Conservation (phyloP, 2,888 invertebrate species). For the Anthoptus insignis region DNA sequence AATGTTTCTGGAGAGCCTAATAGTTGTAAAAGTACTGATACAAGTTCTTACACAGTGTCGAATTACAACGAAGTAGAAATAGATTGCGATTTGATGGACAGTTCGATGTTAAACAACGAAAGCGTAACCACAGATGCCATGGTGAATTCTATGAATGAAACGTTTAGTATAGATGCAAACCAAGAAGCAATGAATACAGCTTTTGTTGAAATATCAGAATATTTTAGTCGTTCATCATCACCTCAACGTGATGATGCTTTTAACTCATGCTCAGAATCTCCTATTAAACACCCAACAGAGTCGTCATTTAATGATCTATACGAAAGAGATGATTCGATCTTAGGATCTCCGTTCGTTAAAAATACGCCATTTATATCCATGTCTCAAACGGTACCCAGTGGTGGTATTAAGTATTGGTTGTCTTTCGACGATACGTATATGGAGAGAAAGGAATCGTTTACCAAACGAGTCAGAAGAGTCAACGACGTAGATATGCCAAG, state of each 20-base stretch:
- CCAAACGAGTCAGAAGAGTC: constrained; percentile 43
- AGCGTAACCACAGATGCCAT: constrained; percentile 28
- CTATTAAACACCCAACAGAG: constrained; percentile 54
- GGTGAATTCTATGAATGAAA: constrained; percentile 51
- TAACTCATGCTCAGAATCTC: constrained; percentile 65
- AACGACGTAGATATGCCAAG: constrained; percentile 61
- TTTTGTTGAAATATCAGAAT: constrained; percentile 60
- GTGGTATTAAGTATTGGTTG: constrained; percentile 80
- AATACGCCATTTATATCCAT: constrained; percentile 70
- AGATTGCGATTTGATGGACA: constrained; percentile 40
- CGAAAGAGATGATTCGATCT: constrained; percentile 61
- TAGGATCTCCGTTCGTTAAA: constrained; percentile 71
- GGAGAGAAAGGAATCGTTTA: constrained; percentile 45
- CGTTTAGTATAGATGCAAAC: constrained; percentile 54
- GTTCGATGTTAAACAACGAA: constrained; percentile 35
- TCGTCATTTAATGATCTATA: constrained; percentile 50
- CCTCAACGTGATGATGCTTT: constrained; percentile 60
- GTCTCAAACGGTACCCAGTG: constrained; percentile 72
- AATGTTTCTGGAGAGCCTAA: not conserved
- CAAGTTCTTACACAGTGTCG: constrained; percentile 4
- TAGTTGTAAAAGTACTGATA: not conserved
- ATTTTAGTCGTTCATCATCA: constrained; percentile 60
- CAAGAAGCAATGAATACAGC: constrained; percentile 70
- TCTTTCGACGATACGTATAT: constrained; percentile 70
- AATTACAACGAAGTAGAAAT: constrained; percentile 26